Conservation (phyloP, 1,140 invertebrate species). For the Pentalonia nigronervosa region DNA sequence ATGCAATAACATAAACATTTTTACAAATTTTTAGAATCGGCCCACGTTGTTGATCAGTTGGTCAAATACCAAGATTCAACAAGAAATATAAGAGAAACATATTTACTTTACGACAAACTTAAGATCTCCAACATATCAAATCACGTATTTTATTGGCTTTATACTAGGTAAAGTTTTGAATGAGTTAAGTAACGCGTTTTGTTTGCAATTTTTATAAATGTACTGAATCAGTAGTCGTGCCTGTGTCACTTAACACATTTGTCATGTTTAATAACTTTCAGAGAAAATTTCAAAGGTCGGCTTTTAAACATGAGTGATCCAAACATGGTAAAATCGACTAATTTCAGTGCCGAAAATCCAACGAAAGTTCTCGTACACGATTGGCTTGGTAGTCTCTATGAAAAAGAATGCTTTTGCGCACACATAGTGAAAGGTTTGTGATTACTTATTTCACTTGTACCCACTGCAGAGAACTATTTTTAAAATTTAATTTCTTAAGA, state of each 20-base stretch:
- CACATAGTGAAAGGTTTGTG: background rate
- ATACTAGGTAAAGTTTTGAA: background rate
- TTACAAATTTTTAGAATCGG: background rate
- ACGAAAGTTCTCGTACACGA: conserved; percentile 7
- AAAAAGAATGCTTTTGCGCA: background rate
- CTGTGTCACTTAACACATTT: background rate
- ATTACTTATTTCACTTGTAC: background rate
- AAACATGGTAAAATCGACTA: background rate
- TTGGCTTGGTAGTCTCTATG: background rate
- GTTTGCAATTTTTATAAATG: background rate
- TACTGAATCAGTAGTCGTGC: background rate
- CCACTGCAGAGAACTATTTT: background rate
- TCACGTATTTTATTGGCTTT: background rate
- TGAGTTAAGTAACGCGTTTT: background rate
- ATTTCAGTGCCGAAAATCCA: background rate
- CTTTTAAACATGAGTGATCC: background rate
- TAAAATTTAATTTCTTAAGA: background rate
- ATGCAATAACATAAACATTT: background rate
- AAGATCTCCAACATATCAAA: conserved; percentile 2
- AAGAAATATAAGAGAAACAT: background rate
- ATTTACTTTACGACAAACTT: background rate
- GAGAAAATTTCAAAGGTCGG: background rate
- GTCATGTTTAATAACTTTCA: background rate
- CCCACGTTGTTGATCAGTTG: background rate
- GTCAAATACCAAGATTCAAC: background rate